Evolutionary conservation across 2,888 invertebrate species (phyloP), one percentile per base, ranked within the genome.

Genomic region (Drosophila stalkeri): DNA sequence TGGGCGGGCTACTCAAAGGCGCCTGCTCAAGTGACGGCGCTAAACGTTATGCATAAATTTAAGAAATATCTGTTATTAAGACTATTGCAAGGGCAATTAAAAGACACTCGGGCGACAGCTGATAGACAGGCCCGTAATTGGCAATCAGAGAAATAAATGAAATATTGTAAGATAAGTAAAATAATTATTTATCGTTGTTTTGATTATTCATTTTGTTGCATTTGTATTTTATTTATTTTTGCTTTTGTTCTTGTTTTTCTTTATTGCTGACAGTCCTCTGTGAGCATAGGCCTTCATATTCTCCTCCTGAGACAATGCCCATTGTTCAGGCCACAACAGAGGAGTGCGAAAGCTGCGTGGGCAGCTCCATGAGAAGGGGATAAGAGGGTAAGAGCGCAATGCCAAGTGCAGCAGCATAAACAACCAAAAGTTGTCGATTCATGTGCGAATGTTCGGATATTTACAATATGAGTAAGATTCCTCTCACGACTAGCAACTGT

Each of bases 11-110:
- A 23, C 16, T 52, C 46, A 31, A 64, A 57, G 90, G 86, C 89
- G 86, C 89, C 90, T 67, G 64, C 54, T 55, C 66, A 85, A 78
- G 80, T 90, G 90, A 71, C 80, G 86, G 73, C 76, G 82, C 79
- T 89, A 67, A 71, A 47, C 72, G 84, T 64, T 80, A 60, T 72
- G 81, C 71, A 86, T 89, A 86, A 39, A 72, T 77, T n/a, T 41
- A 23, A n/a, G 67, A 67, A 74, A 71, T 66, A 47, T 23, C 56
- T 64, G 66, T 90, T 77, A 83, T 90, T 90, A 81, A 75, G 60
- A 64, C 37, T 68, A 56, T 56, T 18, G 63, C 65, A 75, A 72
- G 71, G 61, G 66, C 90, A 84, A 84, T 89, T 83, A 81, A 72
- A 73, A 78, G 59, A 51, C 71, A 64, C 31, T 49, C 64, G 20